phyloP scores from a whole-genome alignment of 1,140 invertebrate species.

The Cydia strobilella region DNA sequence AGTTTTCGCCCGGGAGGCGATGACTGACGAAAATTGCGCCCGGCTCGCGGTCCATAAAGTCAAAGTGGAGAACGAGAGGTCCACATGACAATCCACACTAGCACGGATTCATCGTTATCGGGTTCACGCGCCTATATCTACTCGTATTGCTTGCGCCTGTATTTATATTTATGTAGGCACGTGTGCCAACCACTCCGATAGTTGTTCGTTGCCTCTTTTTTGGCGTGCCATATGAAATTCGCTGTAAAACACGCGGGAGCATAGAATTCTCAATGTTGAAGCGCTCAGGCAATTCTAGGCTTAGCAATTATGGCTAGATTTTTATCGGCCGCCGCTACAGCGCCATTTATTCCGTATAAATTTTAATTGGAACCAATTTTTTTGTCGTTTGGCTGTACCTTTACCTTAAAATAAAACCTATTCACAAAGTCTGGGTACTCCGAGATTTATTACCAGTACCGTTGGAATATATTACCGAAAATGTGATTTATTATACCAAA shows the following conservation, averaged over 20 bases:
- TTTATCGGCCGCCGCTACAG: slow-evolving; percentile 42
- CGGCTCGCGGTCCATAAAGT: too few species aligned
- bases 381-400: slow-evolving; percentile 34
- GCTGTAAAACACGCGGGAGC: slow-evolving; percentile 9
- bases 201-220: neutral
- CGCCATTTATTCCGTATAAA: slow-evolving; percentile 51
- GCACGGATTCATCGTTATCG: neutral
- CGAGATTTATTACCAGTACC: slow-evolving; percentile 16
- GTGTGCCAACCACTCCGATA: slow-evolving; percentile 10
- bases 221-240: slow-evolving; percentile 8
- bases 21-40: too few species aligned
- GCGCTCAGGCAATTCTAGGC: slow-evolving; percentile 29
- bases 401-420: slow-evolving; percentile 17
- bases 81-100: too few species aligned
- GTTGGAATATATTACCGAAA: slow-evolving; percentile 6
- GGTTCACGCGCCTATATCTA: neutral
- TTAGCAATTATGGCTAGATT: slow-evolving; percentile 53
- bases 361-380: slow-evolving; percentile 70
- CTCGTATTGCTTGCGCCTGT: too few species aligned
- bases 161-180: neutral
- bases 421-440: neutral
- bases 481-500: slow-evolving; percentile 22
- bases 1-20: too few species aligned
- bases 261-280: slow-evolving; percentile 15
- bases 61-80: too few species aligned